Conservation (phyloP, 2,113 vertebrate species). For the Odontesthes bonariensis region DNA sequence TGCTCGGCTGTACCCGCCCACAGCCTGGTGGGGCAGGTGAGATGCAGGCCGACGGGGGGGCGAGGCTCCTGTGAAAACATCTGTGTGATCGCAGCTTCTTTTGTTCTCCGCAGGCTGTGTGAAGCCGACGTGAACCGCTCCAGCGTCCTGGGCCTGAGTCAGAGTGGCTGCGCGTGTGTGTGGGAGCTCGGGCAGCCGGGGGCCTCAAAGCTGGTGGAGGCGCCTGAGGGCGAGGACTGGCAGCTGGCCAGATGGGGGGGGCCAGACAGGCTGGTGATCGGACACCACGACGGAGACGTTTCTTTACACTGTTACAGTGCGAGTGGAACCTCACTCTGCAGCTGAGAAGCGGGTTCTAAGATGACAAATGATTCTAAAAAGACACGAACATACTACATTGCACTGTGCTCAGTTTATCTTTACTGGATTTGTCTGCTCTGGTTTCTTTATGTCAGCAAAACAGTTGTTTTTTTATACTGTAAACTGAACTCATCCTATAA, state of each 20-base stretch:
- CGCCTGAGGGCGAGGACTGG: conserved; percentile 61
- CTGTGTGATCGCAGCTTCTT: neutral
- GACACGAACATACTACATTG: neutral
- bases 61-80: rapidly evolving
- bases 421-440: no score
- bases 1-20: conserved; percentile 49
- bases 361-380: no score
- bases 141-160: conserved; percentile 65
- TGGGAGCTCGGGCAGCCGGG: conserved; percentile 52
- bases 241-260: conserved; percentile 72
- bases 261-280: conserved; percentile 54
- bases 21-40: conserved; percentile 73
- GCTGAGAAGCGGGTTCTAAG: no score
- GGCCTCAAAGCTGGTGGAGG: conserved; percentile 18
- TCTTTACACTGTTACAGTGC: conserved; percentile 48
- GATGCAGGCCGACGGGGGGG: neutral
- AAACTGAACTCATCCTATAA: neutral
- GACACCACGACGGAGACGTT: conserved; percentile 71
- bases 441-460: neutral
- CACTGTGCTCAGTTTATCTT: no score
- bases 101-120: conserved; percentile 52
- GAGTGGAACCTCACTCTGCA: neutral
- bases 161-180: conserved; percentile 64
- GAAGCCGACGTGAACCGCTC: conserved; percentile 48
- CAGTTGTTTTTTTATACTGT: neutral